Base-by-base conservation (phyloP, 2,888 invertebrate species). In the Habrosyne pyritoides region DNA sequence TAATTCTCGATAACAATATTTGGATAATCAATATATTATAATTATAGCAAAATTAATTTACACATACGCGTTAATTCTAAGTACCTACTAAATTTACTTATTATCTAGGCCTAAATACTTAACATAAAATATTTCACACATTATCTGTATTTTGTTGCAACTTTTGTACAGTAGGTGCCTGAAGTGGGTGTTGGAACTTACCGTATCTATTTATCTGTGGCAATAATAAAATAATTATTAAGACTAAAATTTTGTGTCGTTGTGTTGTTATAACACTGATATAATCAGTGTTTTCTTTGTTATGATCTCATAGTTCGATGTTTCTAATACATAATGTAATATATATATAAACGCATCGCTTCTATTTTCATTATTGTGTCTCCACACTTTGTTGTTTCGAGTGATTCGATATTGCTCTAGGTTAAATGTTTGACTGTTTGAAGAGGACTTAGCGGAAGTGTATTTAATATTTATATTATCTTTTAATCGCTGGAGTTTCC, bases 251-350 rank as follows among this genome's bases (percentile, higher is more conserved):
- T 69, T 65, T 59, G 53, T 68, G 63, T 60, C 59, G 66, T 62
- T 71, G 63, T 65, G 57, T 51, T 68, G 52, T 57, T 63, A 54
- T 60, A 63, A 59, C 67, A 61, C 77, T 75, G 79, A 81, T 82
- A 64, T 69, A 68, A 81, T 82, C 77, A 66, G 79, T 70, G 57
- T 67, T 68, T 63, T 70, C 61, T 64, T 59, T 71, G 65, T 64
- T 69, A 75, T 83, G 84, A 84, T 84, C 83, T 84, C 83, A 83
- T 69, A 67, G 67, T 72, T 69, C 63, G 53, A 56, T 70, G 64
- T 75, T 63, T 58, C 52, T 62, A 42, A 42, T 42, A 42, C 18
- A 5, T n/a, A 42, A 56, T 64, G 60, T 66, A 59, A 60, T 64
- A 59, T 57, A 58, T n/a, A 60, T 59, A 53, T 62, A 55, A 33